These are phyloP conservation scores for Saguinus midas DNA, from an alignment of 2,113 vertebrate species.

Conservation along the genomic window DNA sequence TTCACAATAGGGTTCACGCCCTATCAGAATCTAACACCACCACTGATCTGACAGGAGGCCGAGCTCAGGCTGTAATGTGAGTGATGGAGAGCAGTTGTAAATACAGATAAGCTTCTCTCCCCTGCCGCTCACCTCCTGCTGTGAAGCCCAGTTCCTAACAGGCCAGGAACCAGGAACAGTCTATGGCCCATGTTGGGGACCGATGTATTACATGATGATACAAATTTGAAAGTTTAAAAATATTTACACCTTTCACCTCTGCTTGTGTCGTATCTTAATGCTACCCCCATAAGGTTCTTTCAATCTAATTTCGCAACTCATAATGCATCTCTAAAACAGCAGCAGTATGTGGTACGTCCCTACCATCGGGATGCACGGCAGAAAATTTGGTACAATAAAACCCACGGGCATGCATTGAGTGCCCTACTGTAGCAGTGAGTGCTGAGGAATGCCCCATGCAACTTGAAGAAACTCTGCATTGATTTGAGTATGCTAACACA, in stretches of 20 bases:
- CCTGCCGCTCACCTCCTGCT: too few relatives aligned
- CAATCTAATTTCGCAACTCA: not conserved
- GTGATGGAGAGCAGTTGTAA: too few relatives aligned
- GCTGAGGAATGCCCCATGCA: constrained; percentile 61
- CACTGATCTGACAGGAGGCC: too few relatives aligned
- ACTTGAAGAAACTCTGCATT: constrained; percentile 82
- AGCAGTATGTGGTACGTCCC: not conserved
- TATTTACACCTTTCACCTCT: not conserved
- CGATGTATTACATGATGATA: not conserved
- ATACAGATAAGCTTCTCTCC: too few relatives aligned
- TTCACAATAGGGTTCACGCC: too few relatives aligned
- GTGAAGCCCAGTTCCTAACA: too few relatives aligned
- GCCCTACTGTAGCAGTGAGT: not conserved
- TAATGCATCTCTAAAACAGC: not conserved
- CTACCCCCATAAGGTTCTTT: not conserved
- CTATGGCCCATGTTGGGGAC: too few relatives aligned
- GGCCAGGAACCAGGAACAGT: too few relatives aligned
- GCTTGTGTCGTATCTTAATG: not conserved
- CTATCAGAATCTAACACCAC: too few relatives aligned
- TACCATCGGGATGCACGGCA: not conserved
- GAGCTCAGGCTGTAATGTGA: too few relatives aligned
- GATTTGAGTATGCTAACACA: constrained; percentile 83
- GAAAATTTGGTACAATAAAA: constrained; percentile 12
- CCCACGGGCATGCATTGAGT: not conserved
- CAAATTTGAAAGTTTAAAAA: not conserved